These are phyloP conservation scores for Cyphomyrmex costatus DNA, from an alignment of 1,140 invertebrate species.

Conservation along the genomic window DNA sequence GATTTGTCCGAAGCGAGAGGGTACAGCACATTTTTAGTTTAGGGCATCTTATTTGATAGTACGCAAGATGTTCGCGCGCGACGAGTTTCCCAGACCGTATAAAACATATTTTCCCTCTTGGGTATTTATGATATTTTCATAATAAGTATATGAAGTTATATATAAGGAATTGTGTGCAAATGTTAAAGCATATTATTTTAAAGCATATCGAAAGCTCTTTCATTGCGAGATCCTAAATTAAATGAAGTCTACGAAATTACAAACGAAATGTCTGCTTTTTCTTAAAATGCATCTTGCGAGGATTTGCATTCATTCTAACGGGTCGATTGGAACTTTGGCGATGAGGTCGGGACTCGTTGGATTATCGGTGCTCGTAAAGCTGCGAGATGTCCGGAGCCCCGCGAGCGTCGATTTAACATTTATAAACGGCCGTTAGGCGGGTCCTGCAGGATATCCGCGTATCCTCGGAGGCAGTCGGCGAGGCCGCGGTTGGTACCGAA, in stretches of 20 bases:
- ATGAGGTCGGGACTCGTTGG: neutral
- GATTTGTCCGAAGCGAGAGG: slow-evolving; percentile 16
- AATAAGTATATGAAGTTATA: neutral
- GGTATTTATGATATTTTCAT: neutral
- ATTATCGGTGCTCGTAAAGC: slow-evolving; percentile 29
- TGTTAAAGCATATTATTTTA: neutral
- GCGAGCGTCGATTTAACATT: slow-evolving; percentile 82
- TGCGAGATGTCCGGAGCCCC: slow-evolving; percentile 66
- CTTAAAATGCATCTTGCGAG: neutral
- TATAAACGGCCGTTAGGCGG: slow-evolving; percentile 81
- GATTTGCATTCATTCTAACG: no score
- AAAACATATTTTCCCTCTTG: neutral
- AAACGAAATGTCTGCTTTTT: neutral
- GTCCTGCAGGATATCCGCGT: slow-evolving; percentile 68
- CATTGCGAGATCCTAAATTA: neutral
- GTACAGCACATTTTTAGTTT: slow-evolving; percentile 40
- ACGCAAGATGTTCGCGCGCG: slow-evolving; percentile 18
- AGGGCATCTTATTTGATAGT: slow-evolving; percentile 2
- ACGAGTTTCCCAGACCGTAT: neutral
- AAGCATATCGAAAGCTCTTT: neutral
- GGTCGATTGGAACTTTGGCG: slow-evolving; percentile 8
- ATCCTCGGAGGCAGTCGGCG: slow-evolving; percentile 58
- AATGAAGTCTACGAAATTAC: neutral
- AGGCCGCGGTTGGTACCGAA: slow-evolving; percentile 55
- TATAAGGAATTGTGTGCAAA: neutral